Evolutionary conservation across 37 sponge, comb jelly and placozoan genomes (phyloP).

Genomic region (Ianthella basta): DNA sequence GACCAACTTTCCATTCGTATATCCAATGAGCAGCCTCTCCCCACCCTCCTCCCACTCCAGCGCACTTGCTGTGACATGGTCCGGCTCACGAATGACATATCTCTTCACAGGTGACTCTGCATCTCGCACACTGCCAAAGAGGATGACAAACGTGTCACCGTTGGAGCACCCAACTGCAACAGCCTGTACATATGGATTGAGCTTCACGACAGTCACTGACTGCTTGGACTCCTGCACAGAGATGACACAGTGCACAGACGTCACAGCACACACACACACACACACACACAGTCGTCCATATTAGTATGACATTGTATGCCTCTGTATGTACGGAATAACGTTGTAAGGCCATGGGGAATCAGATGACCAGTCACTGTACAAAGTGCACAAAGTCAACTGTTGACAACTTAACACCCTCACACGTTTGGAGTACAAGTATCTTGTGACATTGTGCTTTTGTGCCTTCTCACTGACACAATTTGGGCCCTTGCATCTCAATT

Average conservation of each 20-base stretch:
- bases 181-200: not conserved
- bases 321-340: no score
- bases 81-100: conserved; percentile 18
- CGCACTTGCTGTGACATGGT: not conserved
- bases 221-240: not conserved
- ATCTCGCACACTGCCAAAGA: not conserved
- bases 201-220: conserved; percentile 30
- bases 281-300: conserved; percentile 1
- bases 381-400: no score
- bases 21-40: conserved; percentile 21
- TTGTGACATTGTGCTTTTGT: no score
- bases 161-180: conserved; percentile 19
- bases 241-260: not conserved
- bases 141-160: not conserved
- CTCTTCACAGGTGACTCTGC: not conserved
- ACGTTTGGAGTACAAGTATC: no score
- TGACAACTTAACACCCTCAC: no score
- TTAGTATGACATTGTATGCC: not conserved
- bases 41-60: conserved; percentile 35
- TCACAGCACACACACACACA: not conserved
- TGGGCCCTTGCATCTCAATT: no score
- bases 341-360: no score
- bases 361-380: no score
- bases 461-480: no score
- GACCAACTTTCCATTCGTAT: conserved; percentile 10